These are phyloP conservation scores for Erythrolamprus reginae DNA, from an alignment of 2,113 vertebrate species.

Conservation along the genomic window DNA sequence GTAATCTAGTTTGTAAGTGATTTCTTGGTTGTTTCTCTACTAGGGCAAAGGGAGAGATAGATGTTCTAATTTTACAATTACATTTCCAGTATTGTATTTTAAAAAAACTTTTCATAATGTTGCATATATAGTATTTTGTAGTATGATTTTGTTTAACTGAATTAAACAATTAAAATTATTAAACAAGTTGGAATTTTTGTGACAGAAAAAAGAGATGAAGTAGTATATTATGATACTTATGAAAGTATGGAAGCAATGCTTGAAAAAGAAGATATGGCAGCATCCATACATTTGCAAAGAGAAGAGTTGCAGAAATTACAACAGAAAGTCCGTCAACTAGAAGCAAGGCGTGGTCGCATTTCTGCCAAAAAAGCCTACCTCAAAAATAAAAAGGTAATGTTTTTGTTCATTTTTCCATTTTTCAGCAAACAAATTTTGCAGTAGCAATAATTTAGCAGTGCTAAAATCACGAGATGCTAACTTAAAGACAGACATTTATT, in stretches of 20 bases:
- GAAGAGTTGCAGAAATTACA: conserved; percentile 84
- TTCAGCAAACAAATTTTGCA: not conserved
- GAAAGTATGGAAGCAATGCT: conserved; percentile 97
- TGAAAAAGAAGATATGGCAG: conserved; percentile 73
- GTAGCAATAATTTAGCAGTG: not conserved
- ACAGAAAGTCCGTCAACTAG: conserved; percentile 88
- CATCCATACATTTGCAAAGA: conserved; percentile 73
- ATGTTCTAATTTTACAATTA: not conserved
- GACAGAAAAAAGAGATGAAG: conserved; percentile 85
- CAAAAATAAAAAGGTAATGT: conserved; percentile 93
- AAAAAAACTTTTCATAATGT: not conserved
- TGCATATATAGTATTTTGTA: not conserved
- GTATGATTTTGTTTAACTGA: not conserved
- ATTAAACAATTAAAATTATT: conserved; percentile 16
- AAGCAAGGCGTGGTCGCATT: conserved; percentile 91
- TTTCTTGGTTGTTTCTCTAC: not conserved
- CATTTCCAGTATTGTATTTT: not conserved
- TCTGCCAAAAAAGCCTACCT: conserved; percentile 98
- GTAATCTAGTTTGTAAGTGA: not conserved
- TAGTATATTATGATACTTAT: conserved; percentile 93
- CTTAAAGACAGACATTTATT: not conserved
- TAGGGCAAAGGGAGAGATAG: not conserved
- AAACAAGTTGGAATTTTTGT: conserved; percentile 38
- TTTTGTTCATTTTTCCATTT: not conserved
- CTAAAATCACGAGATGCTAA: not conserved